Conservation (phyloP, 2,797 vertebrate species). For the Fringilla coelebs region DNA sequence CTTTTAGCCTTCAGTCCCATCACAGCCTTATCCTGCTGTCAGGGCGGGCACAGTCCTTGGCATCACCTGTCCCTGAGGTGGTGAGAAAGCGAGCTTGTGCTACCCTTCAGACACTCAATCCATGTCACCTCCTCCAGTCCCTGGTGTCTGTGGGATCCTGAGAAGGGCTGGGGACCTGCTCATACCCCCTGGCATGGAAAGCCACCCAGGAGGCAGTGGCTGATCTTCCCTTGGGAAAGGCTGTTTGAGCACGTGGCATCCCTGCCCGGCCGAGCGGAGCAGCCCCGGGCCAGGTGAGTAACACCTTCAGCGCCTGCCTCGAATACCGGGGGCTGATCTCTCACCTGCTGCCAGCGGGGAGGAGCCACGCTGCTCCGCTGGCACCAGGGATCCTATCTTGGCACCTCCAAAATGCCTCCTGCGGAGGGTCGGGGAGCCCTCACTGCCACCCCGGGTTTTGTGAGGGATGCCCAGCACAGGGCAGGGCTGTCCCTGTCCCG, state of each 20-base stretch:
- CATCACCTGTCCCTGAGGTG: not conserved
- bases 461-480: not conserved
- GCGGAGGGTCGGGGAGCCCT: not conserved
- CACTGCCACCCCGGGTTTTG: not conserved
- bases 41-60: not conserved
- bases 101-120: not conserved
- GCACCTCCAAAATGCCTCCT: not conserved
- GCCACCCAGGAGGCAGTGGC: not conserved
- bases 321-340: not conserved
- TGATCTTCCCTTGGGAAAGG: not conserved
- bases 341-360: not conserved
- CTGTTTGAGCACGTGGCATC: not conserved
- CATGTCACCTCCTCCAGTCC: not conserved
- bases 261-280: not conserved
- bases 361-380: not conserved
- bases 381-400: not conserved
- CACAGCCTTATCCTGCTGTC: not conserved
- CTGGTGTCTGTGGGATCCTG: not conserved
- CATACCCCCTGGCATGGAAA: not conserved
- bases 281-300: not conserved
- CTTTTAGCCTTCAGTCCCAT: not conserved
- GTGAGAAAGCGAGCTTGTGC: not conserved
- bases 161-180: not conserved
- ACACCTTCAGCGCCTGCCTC: not conserved
- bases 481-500: not conserved